Evolutionary conservation across 2,888 invertebrate species (phyloP), one percentile per base, ranked within the genome.

Genomic region (Leptinotarsa juncta): DNA sequence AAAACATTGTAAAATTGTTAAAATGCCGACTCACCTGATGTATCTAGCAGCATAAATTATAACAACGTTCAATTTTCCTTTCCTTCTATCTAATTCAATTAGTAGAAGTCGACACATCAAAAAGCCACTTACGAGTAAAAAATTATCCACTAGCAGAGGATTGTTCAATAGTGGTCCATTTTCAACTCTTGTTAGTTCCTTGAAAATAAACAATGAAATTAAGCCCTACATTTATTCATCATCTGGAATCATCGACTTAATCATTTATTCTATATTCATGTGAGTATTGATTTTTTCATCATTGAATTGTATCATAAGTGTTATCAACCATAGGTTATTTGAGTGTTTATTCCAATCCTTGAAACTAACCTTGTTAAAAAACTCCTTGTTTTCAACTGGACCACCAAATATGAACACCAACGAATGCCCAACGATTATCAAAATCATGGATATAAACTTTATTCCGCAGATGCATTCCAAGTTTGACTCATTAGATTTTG

Each of bases 61-160:
- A 48, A 91, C 80, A 74, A 93, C 88, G 85, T 94, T 94, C 5
- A 94, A 67, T 78, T 80, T 89, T 48, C 93, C 92, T 78, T 90
- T 89, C 77, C 92, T 89, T 84, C 92, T 93, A 80, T 94, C 93
- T 77, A 94, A 85, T 85, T 94, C 93, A 23, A 91, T 87, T 3
- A 94, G 88, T 1, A 94, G 86, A n/a, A 94, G 89, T 73, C 93
- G 89, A 79, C 92, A 90, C 86, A 94, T 91, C 32, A 94, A 89
- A 84, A 94, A 94, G 7, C 93, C 94, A 82, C 94, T 92, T 51
- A 94, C 86, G 81, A 94, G 89, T 73, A 94, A 87, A 84, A 94
- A 94, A 0, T 93, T 92, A 81, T 94, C 94, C n/a, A 94, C 94
- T 15, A 94, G 88, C 7, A 94, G 86, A 2, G 93, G 90, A 78